phyloP scores from a whole-genome alignment of 2,888 invertebrate species.

The Globia sparganii region DNA sequence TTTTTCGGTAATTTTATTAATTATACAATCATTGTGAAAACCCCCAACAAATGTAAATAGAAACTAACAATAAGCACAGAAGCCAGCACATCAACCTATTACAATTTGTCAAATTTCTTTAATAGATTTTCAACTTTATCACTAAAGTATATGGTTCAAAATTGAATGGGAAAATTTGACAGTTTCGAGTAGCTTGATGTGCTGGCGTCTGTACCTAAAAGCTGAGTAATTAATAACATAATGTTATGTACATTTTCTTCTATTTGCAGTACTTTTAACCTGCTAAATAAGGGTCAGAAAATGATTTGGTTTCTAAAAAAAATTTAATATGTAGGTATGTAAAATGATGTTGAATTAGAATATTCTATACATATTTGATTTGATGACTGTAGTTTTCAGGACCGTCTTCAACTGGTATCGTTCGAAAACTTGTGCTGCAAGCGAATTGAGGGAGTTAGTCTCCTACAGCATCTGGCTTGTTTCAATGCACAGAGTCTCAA shows the following conservation, averaged over 20 bases:
- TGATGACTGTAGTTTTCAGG: slow-evolving; percentile 77
- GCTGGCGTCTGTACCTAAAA: no score
- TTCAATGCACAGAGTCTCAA: slow-evolving; percentile 82
- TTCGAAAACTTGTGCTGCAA: slow-evolving; percentile 83
- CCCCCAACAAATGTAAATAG: background rate
- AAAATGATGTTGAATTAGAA: background rate
- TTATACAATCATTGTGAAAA: background rate
- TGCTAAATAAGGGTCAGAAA: background rate
- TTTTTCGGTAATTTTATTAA: background rate
- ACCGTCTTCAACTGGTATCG: slow-evolving; percentile 82
- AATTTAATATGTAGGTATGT: background rate
- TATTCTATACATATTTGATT: background rate
- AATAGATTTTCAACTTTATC: no score
- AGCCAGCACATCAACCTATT: no score
- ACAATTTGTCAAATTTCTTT: no score
- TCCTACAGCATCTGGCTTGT: slow-evolving; percentile 83
- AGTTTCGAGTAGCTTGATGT: no score
- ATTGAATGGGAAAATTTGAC: no score
- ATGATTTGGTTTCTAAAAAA: background rate
- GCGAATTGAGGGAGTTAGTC: slow-evolving; percentile 81
- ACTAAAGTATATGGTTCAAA: no score
- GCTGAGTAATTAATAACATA: background rate
- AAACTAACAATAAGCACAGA: background rate
- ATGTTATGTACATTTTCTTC: background rate
- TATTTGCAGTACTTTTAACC: background rate